These are phyloP conservation scores for Noctua janthe DNA, from an alignment of 2,888 invertebrate species.

Conservation along the genomic window DNA sequence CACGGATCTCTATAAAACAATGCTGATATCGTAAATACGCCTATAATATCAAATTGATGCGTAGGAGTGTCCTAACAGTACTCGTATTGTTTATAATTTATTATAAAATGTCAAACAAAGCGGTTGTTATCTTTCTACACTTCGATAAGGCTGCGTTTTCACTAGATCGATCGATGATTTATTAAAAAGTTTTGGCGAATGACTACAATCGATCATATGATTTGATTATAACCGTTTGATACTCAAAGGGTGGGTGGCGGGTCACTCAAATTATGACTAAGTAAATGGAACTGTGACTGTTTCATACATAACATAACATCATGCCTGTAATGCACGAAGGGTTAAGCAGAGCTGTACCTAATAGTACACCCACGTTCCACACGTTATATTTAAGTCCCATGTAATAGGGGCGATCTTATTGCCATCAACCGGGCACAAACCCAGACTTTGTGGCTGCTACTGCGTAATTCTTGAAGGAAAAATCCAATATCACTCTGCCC, in stretches of 20 bases:
- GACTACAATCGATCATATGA: background rate
- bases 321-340: too few species aligned
- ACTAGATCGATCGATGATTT: conserved; percentile 35
- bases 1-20: conserved; percentile 67
- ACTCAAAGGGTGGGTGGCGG: background rate
- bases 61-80: conserved; percentile 80
- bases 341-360: too few species aligned
- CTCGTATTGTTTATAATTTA: conserved; percentile 73
- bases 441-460: too few species aligned
- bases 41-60: conserved; percentile 83
- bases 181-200: conserved; percentile 33
- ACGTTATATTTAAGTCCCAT: too few species aligned
- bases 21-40: conserved; percentile 81
- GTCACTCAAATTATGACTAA: background rate
- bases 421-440: too few species aligned
- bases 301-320: too few species aligned
- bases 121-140: conserved; percentile 68
- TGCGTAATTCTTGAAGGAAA: too few species aligned
- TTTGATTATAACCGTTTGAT: conserved; percentile 9
- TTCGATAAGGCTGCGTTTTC: conserved; percentile 46
- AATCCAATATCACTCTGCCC: too few species aligned
- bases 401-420: too few species aligned
- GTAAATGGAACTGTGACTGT: too few species aligned
- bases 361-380: too few species aligned
- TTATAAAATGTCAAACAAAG: conserved; percentile 73